These are phyloP conservation scores for Diogma glabrata DNA, from an alignment of 2,888 invertebrate species.

Conservation along the genomic window DNA sequence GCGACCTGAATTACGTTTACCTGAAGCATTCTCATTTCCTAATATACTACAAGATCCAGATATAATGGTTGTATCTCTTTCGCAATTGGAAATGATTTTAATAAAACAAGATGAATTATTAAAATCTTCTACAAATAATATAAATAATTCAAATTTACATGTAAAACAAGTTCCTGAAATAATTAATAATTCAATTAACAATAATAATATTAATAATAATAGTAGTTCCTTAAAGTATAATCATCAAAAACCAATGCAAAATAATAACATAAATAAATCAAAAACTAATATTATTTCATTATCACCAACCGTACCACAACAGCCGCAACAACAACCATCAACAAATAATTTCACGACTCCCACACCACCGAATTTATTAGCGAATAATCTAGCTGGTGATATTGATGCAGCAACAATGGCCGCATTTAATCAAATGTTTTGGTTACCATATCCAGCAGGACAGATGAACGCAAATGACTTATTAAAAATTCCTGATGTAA, in stretches of 20 bases:
- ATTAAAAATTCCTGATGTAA: slow-evolving; percentile 7
- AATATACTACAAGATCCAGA: slow-evolving; percentile 65
- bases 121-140: slow-evolving; percentile 18
- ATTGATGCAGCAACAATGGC: slow-evolving; percentile 58
- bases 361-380: slow-evolving; percentile 15
- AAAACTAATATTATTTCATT: slow-evolving; percentile 12
- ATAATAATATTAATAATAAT: slow-evolving; percentile 7
- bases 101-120: slow-evolving; percentile 40
- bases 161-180: slow-evolving; percentile 19
- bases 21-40: slow-evolving; percentile 61
- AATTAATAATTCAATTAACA: slow-evolving; percentile 7
- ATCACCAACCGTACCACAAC: slow-evolving; percentile 8
- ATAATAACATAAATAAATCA: slow-evolving; percentile 8
- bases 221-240: slow-evolving; percentile 9
- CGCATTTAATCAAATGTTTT: slow-evolving; percentile 60
- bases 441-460: slow-evolving; percentile 52
- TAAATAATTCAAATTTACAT: slow-evolving; percentile 23
- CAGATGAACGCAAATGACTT: slow-evolving; percentile 26
- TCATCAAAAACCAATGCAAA: background rate
- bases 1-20: slow-evolving; percentile 59
- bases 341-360: slow-evolving; percentile 10
- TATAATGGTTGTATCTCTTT: slow-evolving; percentile 62
- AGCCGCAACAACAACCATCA: background rate
- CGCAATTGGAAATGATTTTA: slow-evolving; percentile 56
- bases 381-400: slow-evolving; percentile 43